Percentiles rank a stretch among this genome's conserved stretches.
Conservation (phyloP, 1,140 invertebrate genomes). For the Eriosoma lanigerum region DNA sequence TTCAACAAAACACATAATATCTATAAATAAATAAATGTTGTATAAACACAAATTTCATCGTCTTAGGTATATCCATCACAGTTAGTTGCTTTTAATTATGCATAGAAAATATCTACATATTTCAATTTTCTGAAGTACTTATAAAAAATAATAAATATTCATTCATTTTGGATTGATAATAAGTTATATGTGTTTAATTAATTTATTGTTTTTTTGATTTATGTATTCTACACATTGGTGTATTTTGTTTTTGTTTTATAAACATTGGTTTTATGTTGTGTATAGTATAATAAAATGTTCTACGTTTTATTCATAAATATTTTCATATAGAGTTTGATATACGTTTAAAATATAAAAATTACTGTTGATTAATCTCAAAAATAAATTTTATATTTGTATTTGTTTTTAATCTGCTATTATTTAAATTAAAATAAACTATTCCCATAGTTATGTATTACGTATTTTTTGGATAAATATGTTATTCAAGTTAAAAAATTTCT, state of each 20-base stretch:
- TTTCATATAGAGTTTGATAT: neutral
- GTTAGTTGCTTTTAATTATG: neutral
- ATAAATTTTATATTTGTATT: neutral
- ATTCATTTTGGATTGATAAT: neutral
- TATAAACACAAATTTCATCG: neutral
- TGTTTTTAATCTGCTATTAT: neutral
- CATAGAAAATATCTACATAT: neutral
- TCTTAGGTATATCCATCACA: neutral
- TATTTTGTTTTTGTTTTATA: neutral
- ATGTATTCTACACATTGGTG: neutral
- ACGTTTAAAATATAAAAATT: neutral
- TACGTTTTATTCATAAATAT: neutral
- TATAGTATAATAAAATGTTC: neutral
- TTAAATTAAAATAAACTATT: neutral
- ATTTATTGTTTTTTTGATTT: neutral
- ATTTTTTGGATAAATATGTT: neutral
- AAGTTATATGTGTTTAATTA: neutral
- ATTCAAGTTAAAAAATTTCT: neutral
- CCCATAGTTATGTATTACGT: neutral
- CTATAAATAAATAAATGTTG: slow-evolving; percentile 14
- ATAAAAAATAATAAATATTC: neutral
- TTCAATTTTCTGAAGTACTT: neutral
- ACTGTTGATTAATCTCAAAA: neutral
- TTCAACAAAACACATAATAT: neutral
- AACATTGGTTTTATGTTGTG: too few relatives aligned